These are phyloP conservation scores for Apodemia mormo DNA, from an alignment of 2,888 invertebrate species.

Conservation along the genomic window DNA sequence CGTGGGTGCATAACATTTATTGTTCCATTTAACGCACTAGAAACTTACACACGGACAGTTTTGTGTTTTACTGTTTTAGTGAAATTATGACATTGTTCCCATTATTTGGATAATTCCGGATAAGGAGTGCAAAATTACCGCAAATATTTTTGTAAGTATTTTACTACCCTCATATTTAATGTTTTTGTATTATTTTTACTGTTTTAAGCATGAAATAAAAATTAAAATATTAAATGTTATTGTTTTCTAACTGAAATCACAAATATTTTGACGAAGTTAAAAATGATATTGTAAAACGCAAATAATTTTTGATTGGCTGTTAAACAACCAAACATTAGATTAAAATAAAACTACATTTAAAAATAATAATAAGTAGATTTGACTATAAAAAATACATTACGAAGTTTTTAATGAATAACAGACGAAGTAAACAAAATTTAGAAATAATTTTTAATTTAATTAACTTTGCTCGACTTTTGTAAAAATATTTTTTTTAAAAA, in stretches of 20 bases:
- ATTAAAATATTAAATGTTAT: too few relatives aligned
- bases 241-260: neutral
- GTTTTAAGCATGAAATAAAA: constrained; percentile 5
- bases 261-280: neutral
- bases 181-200: constrained; percentile 23
- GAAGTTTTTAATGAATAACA: too few relatives aligned
- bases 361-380: neutral
- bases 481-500: too few relatives aligned
- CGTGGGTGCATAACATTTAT: constrained; percentile 69
- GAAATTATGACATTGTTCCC: constrained; percentile 72
- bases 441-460: too few relatives aligned
- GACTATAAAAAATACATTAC: too few relatives aligned
- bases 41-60: constrained; percentile 57
- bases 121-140: constrained; percentile 68
- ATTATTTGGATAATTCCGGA: constrained; percentile 77
- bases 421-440: too few relatives aligned
- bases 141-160: constrained; percentile 81
- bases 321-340: too few relatives aligned
- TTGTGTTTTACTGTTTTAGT: constrained; percentile 57
- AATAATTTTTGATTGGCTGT: too few relatives aligned
- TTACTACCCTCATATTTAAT: constrained; percentile 35
- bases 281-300: neutral
- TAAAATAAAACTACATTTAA: neutral
- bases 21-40: constrained; percentile 56
- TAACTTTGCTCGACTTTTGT: too few relatives aligned